A percentile compares a stretch with the other conserved stretches of the same genome.
Conservation (phyloP, 2,113 vertebrate genomes). For the Electrona antarctica region DNA sequence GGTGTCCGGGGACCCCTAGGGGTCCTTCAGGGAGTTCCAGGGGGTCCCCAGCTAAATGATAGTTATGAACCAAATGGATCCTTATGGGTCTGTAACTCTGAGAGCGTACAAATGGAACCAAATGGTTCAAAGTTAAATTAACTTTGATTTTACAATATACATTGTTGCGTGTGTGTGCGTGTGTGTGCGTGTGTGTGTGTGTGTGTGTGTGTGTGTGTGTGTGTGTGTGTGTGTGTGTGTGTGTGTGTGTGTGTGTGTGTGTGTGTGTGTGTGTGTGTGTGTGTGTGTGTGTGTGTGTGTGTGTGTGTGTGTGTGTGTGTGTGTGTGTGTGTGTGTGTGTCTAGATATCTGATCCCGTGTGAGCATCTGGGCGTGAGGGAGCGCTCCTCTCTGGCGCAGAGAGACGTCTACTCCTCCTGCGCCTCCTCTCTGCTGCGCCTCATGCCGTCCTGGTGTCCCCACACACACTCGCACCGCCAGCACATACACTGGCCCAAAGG, state of each 20-base stretch:
- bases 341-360: slow-evolving; percentile 92
- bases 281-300: slow-evolving; percentile 21
- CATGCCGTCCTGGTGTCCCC: slow-evolving; percentile 86
- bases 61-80: no score
- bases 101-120: no score
- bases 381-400: slow-evolving; percentile 79
- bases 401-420: slow-evolving; percentile 87
- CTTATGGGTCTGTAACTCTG: no score
- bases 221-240: not conserved
- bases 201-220: slow-evolving; percentile 16
- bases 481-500: slow-evolving; percentile 37
- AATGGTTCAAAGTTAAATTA: no score
- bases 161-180: no score
- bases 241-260: slow-evolving; percentile 16
- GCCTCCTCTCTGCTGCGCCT: slow-evolving; percentile 88
- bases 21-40: no score
- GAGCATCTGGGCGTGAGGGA: slow-evolving; percentile 87
- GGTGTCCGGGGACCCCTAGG: no score
- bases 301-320: not conserved
- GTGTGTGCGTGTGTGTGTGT: not conserved
- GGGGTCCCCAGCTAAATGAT: no score
- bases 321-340: slow-evolving; percentile 14
- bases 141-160: no score
- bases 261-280: not conserved
- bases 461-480: slow-evolving; percentile 71